phyloP scores from a whole-genome alignment of 1,140 invertebrate genomes.

The Drosophila eugracilis region DNA sequence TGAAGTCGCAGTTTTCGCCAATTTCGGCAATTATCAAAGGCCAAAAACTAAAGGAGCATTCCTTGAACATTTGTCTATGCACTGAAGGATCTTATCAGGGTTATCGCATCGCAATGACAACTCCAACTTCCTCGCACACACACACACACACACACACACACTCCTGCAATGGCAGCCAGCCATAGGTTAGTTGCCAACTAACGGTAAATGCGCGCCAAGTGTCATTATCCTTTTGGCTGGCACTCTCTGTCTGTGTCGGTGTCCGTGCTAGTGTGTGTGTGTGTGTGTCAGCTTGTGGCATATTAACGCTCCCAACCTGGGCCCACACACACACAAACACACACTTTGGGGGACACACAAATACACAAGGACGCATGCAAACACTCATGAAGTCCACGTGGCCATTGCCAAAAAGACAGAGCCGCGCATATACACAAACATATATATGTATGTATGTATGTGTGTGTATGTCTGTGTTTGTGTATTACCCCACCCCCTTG shows the following conservation, averaged over 20 bases:
- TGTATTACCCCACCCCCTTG: conserved; percentile 11
- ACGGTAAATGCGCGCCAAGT: conserved; percentile 76
- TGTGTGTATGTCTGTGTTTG: conserved; percentile 10
- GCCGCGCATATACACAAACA: conserved; percentile 1
- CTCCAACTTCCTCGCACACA: conserved; percentile 32
- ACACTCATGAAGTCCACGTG: conserved; percentile 56
- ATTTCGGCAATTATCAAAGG: conserved; percentile 36
- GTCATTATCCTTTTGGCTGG: conserved; percentile 81
- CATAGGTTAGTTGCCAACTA: conserved; percentile 68
- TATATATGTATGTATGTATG: not conserved
- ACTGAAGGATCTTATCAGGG: conserved; percentile 52
- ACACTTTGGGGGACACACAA: conserved; percentile 3
- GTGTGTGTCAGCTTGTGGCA: conserved; percentile 32
- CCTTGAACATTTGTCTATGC: conserved; percentile 40
- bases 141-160: conserved; percentile 20
- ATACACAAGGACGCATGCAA: conserved; percentile 29
- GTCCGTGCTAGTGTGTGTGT: conserved; percentile 7
- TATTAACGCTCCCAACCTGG: conserved; percentile 39
- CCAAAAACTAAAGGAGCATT: conserved; percentile 28
- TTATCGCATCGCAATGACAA: conserved; percentile 54
- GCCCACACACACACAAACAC: conserved; percentile 28
- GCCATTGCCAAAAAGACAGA: conserved; percentile 69
- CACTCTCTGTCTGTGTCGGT: conserved; percentile 21
- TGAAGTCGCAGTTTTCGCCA: too few species aligned
- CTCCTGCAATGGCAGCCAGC: not conserved